phyloP scores from a whole-genome alignment of 1,140 invertebrate genomes.

The Penaeus indicus region DNA sequence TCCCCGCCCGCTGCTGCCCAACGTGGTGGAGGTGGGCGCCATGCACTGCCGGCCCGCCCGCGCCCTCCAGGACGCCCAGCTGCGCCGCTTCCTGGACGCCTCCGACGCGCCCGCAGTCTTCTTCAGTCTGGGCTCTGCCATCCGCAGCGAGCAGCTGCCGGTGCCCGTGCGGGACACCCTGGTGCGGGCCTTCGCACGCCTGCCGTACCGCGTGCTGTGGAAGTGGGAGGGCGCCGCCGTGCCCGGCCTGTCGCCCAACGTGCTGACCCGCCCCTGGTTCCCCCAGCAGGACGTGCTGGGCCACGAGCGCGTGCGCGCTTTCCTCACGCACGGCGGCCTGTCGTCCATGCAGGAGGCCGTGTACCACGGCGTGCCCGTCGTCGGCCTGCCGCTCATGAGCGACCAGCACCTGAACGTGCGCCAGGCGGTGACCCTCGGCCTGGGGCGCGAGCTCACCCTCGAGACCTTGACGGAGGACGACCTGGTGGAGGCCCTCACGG shows the following conservation, averaged over 20 bases:
- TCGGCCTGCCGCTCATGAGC: conserved; percentile 79
- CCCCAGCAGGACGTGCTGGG: conserved; percentile 67
- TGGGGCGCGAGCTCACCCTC: conserved; percentile 69
- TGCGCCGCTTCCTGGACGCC: conserved; percentile 55
- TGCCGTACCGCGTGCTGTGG: conserved; percentile 66
- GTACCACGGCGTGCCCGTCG: conserved; percentile 79
- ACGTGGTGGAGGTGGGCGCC: conserved; percentile 76
- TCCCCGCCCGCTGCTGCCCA: conserved; percentile 71
- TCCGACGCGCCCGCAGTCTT: conserved; percentile 53
- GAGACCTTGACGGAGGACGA: conserved; percentile 50
- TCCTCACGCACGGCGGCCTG: conserved; percentile 81
- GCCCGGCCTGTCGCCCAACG: conserved; percentile 59
- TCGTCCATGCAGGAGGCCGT: conserved; percentile 80
- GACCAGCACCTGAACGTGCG: conserved; percentile 73
- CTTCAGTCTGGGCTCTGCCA: conserved; percentile 64
- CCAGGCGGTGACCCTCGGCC: conserved; percentile 72
- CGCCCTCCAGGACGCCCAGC: conserved; percentile 59
- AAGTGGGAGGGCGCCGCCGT: conserved; percentile 66
- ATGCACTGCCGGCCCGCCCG: conserved; percentile 71
- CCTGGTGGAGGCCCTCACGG: conserved; percentile 50
- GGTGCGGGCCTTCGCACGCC: conserved; percentile 56
- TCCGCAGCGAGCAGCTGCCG: conserved; percentile 61
- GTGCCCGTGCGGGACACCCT: conserved; percentile 29
- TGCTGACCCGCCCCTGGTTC: conserved; percentile 65
- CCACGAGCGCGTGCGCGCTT: conserved; percentile 69